These are phyloP conservation scores for Misgurnus anguillicaudatus DNA, from an alignment of 2,113 vertebrate genomes.

Conservation along the genomic window DNA sequence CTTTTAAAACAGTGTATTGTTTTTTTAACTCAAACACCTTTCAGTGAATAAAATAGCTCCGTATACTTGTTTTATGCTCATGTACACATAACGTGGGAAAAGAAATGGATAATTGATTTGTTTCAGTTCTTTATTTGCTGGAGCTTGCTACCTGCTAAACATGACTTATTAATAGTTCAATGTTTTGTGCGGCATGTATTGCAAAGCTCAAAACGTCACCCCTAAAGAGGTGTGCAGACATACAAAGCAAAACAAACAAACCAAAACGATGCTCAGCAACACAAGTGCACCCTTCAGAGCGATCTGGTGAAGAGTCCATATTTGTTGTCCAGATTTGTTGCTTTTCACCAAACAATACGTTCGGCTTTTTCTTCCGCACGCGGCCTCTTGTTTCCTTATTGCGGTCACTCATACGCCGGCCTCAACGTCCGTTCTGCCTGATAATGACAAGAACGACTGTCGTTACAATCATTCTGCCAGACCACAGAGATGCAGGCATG, in stretches of 20 bases:
- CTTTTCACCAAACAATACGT: conserved; percentile 43
- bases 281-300: conserved; percentile 45
- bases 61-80: conserved; percentile 7
- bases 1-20: no score
- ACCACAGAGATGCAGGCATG: conserved; percentile 57
- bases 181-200: conserved; percentile 35
- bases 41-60: no score
- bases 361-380: conserved; percentile 68
- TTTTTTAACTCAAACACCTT: no score
- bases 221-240: conserved; percentile 16
- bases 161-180: conserved; percentile 7
- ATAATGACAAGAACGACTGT: conserved; percentile 81
- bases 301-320: conserved; percentile 47
- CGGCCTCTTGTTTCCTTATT: conserved; percentile 63
- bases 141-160: neutral
- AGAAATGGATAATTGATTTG: conserved; percentile 7
- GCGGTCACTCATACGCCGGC: conserved; percentile 75
- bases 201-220: conserved; percentile 30
- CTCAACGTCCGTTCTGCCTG: conserved; percentile 82
- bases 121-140: conserved; percentile 7
- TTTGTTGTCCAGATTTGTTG: conserved; percentile 27
- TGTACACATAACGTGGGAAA: conserved; percentile 6
- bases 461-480: conserved; percentile 68
- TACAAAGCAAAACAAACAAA: neutral
- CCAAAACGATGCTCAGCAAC: neutral